phyloP scores from a whole-genome alignment of 2,797 vertebrate genomes.

The Notolepis coatsorum region DNA sequence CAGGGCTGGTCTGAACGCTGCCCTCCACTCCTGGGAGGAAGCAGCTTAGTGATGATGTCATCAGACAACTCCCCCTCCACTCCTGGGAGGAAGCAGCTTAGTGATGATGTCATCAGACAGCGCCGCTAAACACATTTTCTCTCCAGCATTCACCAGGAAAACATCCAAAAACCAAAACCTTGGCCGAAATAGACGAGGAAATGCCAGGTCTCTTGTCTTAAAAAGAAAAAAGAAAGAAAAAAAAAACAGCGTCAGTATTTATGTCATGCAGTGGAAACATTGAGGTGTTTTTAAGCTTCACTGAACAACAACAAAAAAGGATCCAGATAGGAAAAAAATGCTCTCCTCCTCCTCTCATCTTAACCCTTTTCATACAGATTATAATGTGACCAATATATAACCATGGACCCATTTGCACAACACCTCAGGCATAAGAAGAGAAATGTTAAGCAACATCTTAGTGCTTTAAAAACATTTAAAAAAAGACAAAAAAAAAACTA shows the following conservation, averaged over 20 bases:
- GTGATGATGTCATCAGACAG: too few relatives aligned
- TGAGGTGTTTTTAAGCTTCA: constrained; percentile 27
- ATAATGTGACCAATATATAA: constrained; percentile 4
- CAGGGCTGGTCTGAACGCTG: constrained; percentile 75
- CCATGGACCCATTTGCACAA: constrained; percentile 15
- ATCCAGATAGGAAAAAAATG: constrained; percentile 50
- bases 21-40: constrained; percentile 81
- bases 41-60: constrained; percentile 59
- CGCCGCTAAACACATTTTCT: constrained; percentile 30
- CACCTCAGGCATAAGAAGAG: constrained; percentile 55
- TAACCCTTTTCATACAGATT: constrained; percentile 14
- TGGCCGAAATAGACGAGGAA: constrained; percentile 51
- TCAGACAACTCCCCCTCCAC: too few relatives aligned
- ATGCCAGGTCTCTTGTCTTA: too few relatives aligned
- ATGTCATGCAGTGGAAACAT: constrained; percentile 40
- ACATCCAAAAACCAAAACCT: constrained; percentile 70
- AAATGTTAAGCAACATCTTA: constrained; percentile 2
- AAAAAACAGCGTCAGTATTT: constrained; percentile 74
- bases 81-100: too few relatives aligned
- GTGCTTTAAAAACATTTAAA: too few relatives aligned
- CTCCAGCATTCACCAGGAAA: constrained; percentile 29
- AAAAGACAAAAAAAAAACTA: too few relatives aligned
- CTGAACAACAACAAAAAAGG: constrained; percentile 45
- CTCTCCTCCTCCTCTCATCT: not conserved
- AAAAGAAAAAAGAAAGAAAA: constrained; percentile 24